These are phyloP conservation scores for Eristalis intricaria DNA, from an alignment of 2,888 invertebrate species.

Conservation along the genomic window DNA sequence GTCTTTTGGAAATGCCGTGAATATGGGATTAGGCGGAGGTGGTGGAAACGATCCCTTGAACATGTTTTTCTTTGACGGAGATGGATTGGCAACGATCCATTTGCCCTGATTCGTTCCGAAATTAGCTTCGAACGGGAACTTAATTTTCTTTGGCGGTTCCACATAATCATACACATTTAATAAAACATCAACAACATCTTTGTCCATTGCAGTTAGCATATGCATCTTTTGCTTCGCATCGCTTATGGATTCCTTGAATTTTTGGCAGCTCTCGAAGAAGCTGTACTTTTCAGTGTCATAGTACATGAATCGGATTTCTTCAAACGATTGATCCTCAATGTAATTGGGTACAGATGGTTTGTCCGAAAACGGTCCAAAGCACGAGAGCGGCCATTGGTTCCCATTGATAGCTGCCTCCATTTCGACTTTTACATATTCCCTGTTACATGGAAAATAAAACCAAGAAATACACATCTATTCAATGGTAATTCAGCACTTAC, in stretches of 20 bases:
- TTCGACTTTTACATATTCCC: constrained; percentile 82
- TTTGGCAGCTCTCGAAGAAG: constrained; percentile 84
- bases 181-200: constrained; percentile 77
- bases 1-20: neutral
- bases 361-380: constrained; percentile 89
- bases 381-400: constrained; percentile 91
- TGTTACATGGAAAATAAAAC: constrained; percentile 47
- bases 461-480: neutral
- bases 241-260: constrained; percentile 82
- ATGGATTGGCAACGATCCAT: neutral
- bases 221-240: constrained; percentile 83
- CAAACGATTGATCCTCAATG: constrained; percentile 88
- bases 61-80: neutral
- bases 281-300: constrained; percentile 88
- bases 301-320: constrained; percentile 89
- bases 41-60: neutral
- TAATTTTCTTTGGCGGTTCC: neutral
- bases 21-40: neutral
- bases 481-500: constrained; percentile 70
- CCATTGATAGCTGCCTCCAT: constrained; percentile 85
- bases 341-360: constrained; percentile 88
- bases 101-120: neutral
- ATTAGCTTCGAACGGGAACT: neutral
- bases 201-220: constrained; percentile 79
- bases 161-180: constrained; percentile 76